Evolutionary conservation across 2,797 vertebrate genomes (phyloP).

Genomic region (Psittacula echo): DNA sequence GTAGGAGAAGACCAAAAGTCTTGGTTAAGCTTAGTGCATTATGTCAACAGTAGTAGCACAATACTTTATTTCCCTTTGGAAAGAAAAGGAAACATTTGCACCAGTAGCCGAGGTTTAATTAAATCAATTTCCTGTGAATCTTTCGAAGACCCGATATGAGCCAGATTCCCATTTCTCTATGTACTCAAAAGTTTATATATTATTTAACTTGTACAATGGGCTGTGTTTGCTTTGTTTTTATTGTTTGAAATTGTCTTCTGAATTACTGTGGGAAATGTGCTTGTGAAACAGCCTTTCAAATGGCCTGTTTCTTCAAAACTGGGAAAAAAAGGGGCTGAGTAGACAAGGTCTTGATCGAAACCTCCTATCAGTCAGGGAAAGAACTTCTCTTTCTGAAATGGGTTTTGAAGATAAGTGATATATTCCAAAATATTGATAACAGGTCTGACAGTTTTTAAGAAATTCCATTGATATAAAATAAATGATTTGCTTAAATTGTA

Average conservation of each 20-base stretch:
- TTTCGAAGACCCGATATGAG: constrained; percentile 22
- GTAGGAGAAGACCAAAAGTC: not conserved
- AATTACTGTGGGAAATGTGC: constrained; percentile 29
- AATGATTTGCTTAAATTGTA: not conserved
- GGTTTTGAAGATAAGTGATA: not conserved
- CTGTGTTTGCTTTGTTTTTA: constrained; percentile 51
- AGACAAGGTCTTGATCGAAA: not conserved
- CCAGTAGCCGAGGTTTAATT: constrained; percentile 49
- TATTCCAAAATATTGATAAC: not conserved
- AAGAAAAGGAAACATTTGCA: constrained; percentile 43
- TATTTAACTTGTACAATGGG: constrained; percentile 60
- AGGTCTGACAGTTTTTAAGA: not conserved
- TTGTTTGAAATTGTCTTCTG: constrained; percentile 50
- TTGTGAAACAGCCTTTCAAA: constrained; percentile 27
- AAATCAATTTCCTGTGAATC: constrained; percentile 48
- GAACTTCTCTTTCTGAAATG: not conserved
- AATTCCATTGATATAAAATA: not conserved
- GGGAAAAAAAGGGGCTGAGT: not conserved
- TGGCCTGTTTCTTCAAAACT: not conserved
- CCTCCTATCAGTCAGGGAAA: not conserved
- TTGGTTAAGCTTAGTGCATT: constrained; percentile 20
- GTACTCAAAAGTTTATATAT: constrained; percentile 63
- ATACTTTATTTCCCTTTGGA: constrained; percentile 38
- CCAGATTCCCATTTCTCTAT: constrained; percentile 40
- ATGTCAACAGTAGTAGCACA: constrained; percentile 23